Evolutionary conservation across 2,113 vertebrate genomes (phyloP).

Genomic region (Scomber colias): DNA sequence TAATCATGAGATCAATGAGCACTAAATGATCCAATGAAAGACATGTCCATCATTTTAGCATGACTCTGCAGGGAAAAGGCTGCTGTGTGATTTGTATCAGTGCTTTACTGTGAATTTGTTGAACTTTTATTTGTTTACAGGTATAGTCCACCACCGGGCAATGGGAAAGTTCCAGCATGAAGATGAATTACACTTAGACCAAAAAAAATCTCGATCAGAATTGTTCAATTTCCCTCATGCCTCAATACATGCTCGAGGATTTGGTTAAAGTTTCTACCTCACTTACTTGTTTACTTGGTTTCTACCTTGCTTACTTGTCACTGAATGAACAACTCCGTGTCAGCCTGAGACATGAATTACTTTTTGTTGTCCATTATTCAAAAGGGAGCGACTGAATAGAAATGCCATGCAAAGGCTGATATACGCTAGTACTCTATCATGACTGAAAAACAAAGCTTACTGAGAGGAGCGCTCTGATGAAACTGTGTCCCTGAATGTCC

Average conservation of each 20-base stretch:
- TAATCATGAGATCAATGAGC: slow-evolving; percentile 76
- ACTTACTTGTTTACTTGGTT: neutral
- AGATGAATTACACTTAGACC: neutral
- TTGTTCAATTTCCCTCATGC: neutral
- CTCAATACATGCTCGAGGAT: neutral
- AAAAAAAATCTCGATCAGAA: neutral
- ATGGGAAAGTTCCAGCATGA: neutral
- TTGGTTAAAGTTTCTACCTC: neutral
- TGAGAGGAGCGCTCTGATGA: neutral
- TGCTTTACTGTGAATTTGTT: neutral
- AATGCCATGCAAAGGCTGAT: too few relatives aligned
- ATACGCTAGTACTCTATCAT: too few relatives aligned
- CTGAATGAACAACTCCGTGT: neutral
- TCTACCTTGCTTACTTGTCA: neutral
- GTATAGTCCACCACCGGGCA: neutral
- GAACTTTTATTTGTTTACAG: neutral
- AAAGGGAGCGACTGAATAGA: too few relatives aligned
- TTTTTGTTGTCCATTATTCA: too few relatives aligned
- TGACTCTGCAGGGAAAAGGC: slow-evolving; percentile 29
- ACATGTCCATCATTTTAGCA: slow-evolving; percentile 54
- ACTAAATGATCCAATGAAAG: slow-evolving; percentile 65
- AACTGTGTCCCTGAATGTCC: neutral
- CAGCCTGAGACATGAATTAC: too few relatives aligned
- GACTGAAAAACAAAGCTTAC: neutral
- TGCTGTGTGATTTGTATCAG: neutral